Conservation (phyloP, 1,140 invertebrate genomes). For the Drosophila burlai region DNA sequence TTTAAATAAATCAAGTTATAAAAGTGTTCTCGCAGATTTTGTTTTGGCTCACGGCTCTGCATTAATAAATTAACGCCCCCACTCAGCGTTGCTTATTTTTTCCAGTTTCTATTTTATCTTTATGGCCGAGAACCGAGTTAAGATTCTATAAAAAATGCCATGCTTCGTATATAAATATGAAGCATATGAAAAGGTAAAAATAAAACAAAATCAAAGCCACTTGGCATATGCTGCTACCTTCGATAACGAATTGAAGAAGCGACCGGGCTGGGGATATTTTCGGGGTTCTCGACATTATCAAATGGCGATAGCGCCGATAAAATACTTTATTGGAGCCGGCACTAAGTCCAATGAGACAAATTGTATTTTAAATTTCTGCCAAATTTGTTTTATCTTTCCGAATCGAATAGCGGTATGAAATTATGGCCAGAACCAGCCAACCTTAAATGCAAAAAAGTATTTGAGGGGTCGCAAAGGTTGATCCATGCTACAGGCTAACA, state of each 20-base stretch:
- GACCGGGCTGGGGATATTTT: constrained; percentile 34
- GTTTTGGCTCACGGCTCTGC: constrained; percentile 66
- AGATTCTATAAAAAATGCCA: constrained; percentile 62
- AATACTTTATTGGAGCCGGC: constrained; percentile 61
- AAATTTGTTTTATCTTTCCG: constrained; percentile 43
- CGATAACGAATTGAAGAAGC: constrained; percentile 59
- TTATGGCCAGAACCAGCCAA: not conserved
- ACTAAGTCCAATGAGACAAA: constrained; percentile 71
- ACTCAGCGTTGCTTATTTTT: constrained; percentile 37
- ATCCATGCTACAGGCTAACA: constrained; percentile 2
- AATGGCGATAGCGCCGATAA: constrained; percentile 71
- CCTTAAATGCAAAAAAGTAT: constrained; percentile 11
- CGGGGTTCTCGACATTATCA: constrained; percentile 54
- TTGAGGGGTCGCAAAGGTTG: constrained; percentile 1
- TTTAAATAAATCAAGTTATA: constrained; percentile 82
- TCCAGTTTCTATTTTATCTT: constrained; percentile 62
- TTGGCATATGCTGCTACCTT: constrained; percentile 34
- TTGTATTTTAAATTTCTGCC: constrained; percentile 59
- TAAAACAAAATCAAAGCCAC: constrained; percentile 59
- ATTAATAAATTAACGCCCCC: constrained; percentile 79
- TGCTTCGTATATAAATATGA: constrained; percentile 19
- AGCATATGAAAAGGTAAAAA: constrained; percentile 27
- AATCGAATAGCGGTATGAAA: constrained; percentile 28
- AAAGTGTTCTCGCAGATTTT: constrained; percentile 70
- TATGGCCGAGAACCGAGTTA: constrained; percentile 50